Conservation (phyloP, 2,797 vertebrate species). For the Gastrophryne carolinensis region DNA sequence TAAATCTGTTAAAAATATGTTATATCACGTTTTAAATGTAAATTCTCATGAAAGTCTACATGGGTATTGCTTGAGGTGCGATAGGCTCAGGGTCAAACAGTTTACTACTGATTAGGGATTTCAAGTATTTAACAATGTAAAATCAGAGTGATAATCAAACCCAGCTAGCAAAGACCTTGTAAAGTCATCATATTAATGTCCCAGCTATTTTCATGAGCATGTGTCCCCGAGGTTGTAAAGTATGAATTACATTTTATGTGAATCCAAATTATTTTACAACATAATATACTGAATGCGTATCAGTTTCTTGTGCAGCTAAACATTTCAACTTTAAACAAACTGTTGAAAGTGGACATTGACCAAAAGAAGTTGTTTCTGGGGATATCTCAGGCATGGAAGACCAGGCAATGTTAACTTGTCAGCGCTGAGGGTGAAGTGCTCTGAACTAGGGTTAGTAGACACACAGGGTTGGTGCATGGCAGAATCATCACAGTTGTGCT, state of each 20-base stretch:
- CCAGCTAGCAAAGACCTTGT: neutral
- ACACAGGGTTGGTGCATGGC: too few relatives aligned
- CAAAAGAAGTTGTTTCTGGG: too few relatives aligned
- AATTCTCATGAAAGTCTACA: slow-evolving; percentile 4
- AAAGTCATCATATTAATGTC: slow-evolving; percentile 4
- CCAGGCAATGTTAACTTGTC: too few relatives aligned
- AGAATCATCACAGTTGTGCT: too few relatives aligned
- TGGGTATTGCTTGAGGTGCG: neutral
- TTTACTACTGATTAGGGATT: neutral
- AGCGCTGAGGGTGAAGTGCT: too few relatives aligned
- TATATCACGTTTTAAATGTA: neutral
- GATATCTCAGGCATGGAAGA: too few relatives aligned
- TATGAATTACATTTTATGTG: slow-evolving; percentile 1
- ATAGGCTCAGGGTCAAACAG: neutral
- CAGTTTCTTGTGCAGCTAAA: too few relatives aligned
- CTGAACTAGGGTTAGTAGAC: too few relatives aligned
- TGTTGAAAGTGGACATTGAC: too few relatives aligned
- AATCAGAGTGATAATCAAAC: neutral
- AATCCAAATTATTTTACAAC: slow-evolving; percentile 18
- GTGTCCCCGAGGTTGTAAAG: neutral
- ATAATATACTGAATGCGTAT: too few relatives aligned
- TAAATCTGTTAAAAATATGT: neutral
- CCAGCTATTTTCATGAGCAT: neutral
- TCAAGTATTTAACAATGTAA: neutral
- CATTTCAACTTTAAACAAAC: too few relatives aligned